Base-by-base conservation (phyloP, 2,797 vertebrate species). In the Austrolebias charrua region DNA sequence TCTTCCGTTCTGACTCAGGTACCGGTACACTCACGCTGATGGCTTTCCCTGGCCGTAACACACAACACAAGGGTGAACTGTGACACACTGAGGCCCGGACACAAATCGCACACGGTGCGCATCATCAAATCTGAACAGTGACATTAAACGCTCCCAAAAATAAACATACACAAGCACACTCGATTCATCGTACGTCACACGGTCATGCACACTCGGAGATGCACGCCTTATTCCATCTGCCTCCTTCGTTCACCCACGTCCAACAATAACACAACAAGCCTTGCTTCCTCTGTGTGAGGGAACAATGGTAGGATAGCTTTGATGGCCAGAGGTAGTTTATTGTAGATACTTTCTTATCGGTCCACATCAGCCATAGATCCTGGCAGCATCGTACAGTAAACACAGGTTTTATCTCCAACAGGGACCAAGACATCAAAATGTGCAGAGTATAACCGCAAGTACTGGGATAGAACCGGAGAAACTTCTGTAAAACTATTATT, bases 291-390 rank as follows among this genome's bases (percentile, higher is more conserved):
- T 82, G 75, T 42, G 18, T 63, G 75, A 56, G 73, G 60, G 87
- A 92, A 94, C 93, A 94, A 93, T 93, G 60, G 90, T 72, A 89
- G 91, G 87, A 92, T 89, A 85, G 85, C 92, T 93, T 93, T 93
- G 93, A 92, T 91, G 90, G 78, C 71, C 72, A 83, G 74, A 80
- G 85, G 58, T 70, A 64, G 81, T 86, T 85, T 90, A 79, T 78
- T 78, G 81, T 64, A 88, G 79, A 66, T 77, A 62, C 62, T 75
- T 70, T 62, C 79, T 86, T 83, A 87, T 89, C 85, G 38, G 77
- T 24, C 61, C 75, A 76, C 62, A 75, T 72, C 76, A 68, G 71
- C 75, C 56, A 80, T 67, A 73, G 80, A 81, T 86, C 84, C 76
- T 62, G 66, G 57, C 69, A 69, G 68, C 19, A 12, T 66, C 52